phyloP scores from a whole-genome alignment of 1,140 invertebrate genomes.

The Scaptodrosophila lebanonensis region DNA sequence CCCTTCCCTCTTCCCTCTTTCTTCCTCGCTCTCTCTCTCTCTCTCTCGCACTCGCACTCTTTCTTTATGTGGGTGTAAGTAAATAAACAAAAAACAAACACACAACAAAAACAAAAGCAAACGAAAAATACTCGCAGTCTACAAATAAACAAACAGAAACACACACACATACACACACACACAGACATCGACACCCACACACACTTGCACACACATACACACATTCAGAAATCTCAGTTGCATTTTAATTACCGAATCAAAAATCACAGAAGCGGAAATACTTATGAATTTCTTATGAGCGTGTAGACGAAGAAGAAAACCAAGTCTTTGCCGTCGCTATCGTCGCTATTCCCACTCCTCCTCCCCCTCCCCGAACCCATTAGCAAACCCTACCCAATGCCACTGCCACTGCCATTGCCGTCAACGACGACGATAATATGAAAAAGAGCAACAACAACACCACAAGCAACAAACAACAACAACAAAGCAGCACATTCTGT shows the following conservation, averaged over 20 bases:
- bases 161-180: conserved; percentile 1
- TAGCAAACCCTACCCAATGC: too few species aligned
- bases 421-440: conserved; percentile 16
- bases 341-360: conserved; percentile 19
- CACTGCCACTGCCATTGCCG: too few species aligned
- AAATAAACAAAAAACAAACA: conserved; percentile 38
- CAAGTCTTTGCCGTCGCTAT: conserved; percentile 25
- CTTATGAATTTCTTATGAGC: conserved; percentile 71
- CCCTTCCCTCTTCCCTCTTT: background rate
- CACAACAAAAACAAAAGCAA: conserved; percentile 53
- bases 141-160: conserved; percentile 26
- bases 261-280: conserved; percentile 71
- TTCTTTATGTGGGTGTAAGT: conserved; percentile 13
- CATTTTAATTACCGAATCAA: conserved; percentile 74
- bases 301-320: conserved; percentile 37
- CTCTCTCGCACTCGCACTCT: background rate
- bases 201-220: background rate
- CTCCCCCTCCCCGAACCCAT: too few species aligned
- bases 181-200: background rate
- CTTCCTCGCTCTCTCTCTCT: background rate
- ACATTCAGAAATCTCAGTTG: conserved; percentile 58
- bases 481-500: background rate
- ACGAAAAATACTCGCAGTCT: conserved; percentile 31
- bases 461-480: conserved; percentile 11
- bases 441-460: conserved; percentile 22